Conservation (phyloP, 1,140 invertebrate species). For the Temnothorax curvispinosus region DNA sequence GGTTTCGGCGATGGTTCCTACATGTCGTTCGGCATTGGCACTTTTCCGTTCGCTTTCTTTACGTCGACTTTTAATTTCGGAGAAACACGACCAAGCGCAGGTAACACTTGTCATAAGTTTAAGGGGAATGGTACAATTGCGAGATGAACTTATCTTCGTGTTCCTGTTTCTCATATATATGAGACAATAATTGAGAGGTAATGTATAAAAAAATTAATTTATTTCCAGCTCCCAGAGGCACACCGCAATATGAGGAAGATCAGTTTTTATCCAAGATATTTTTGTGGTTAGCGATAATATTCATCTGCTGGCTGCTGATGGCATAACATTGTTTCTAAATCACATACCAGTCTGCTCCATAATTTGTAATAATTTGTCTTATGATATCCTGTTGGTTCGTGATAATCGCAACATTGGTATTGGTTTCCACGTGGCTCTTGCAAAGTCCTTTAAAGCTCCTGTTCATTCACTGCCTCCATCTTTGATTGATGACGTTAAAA, state of each 20-base stretch:
- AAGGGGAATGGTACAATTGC: not conserved
- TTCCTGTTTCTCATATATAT: too few species aligned
- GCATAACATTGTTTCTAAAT: constrained; percentile 88
- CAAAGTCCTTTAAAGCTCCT: not conserved
- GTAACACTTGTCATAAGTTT: constrained; percentile 75
- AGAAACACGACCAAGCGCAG: constrained; percentile 91
- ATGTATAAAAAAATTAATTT: constrained; percentile 22
- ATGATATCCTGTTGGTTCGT: constrained; percentile 39
- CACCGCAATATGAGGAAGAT: constrained; percentile 96
- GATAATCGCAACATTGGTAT: constrained; percentile 66
- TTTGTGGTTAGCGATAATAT: constrained; percentile 95
- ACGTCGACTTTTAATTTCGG: constrained; percentile 98
- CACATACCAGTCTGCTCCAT: constrained; percentile 23
- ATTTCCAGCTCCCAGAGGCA: constrained; percentile 91
- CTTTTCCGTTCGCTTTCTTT: constrained; percentile 99
- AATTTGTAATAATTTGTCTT: constrained; percentile 63
- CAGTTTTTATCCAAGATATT: constrained; percentile 97
- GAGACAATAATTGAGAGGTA: not conserved
- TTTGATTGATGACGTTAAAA: too few species aligned
- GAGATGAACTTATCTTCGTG: too few species aligned
- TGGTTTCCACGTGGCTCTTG: constrained; percentile 19
- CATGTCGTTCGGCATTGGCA: constrained; percentile 99
- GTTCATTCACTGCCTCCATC: too few species aligned
- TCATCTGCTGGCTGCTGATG: constrained; percentile 96
- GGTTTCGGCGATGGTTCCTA: constrained; percentile 98